Conservation (phyloP, 1,140 invertebrate species). For the Bombus terrestris region DNA sequence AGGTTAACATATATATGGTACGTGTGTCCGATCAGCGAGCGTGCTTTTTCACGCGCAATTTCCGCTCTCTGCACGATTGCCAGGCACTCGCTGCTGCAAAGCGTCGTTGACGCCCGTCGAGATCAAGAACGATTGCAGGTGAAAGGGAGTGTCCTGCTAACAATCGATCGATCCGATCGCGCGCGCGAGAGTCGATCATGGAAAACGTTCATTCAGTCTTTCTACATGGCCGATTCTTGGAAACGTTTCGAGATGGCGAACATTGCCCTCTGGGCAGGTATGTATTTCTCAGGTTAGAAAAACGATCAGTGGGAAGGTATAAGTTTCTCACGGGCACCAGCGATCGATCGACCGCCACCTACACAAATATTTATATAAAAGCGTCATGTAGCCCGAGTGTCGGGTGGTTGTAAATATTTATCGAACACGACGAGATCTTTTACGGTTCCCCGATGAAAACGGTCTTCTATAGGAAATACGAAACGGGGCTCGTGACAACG, state of each 20-base stretch:
- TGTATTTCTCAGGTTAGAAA: constrained; percentile 16
- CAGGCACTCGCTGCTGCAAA: neutral
- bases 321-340: constrained; percentile 24
- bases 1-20: constrained; percentile 4
- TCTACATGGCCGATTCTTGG: neutral
- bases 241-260: constrained; percentile 5
- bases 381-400: neutral
- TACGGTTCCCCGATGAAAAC: neutral
- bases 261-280: constrained; percentile 12
- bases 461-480: constrained; percentile 19
- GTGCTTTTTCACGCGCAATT: constrained; percentile 27
- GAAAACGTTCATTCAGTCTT: neutral
- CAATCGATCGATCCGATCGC: constrained; percentile 12
- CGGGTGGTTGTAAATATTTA: constrained; percentile 17
- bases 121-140: constrained; percentile 42
- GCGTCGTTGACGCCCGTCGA: constrained; percentile 32
- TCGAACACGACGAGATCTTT: constrained; percentile 3
- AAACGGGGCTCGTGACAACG: neutral
- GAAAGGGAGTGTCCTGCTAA: constrained; percentile 33
- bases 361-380: constrained; percentile 10
- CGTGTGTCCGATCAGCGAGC: neutral
- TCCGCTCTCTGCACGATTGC: neutral
- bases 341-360: neutral
- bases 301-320: constrained; percentile 1
- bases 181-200: neutral